Evolutionary conservation across 2,888 invertebrate genomes (phyloP).

Genomic region (Teleogryllus oceanicus): DNA sequence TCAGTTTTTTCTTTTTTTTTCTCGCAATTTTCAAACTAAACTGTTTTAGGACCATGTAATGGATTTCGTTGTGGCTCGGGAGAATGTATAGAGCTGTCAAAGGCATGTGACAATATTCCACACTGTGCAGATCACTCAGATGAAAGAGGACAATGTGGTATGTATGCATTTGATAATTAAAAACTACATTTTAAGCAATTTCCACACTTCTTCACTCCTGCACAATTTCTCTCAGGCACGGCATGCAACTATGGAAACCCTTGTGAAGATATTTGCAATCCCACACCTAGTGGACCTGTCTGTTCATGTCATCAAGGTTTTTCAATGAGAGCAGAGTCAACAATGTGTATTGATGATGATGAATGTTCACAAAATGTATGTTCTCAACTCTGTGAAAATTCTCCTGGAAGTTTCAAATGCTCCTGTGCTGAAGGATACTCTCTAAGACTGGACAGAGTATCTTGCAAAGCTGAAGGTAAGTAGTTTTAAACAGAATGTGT

Average conservation of each 20-base stretch:
- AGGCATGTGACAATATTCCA: constrained; percentile 60
- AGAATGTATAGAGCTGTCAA: constrained; percentile 60
- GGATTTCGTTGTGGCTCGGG: constrained; percentile 54
- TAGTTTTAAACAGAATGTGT: background rate
- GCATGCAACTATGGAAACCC: constrained; percentile 48
- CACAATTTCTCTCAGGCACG: background rate
- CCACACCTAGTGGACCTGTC: constrained; percentile 62
- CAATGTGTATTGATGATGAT: constrained; percentile 63
- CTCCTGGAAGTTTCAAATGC: constrained; percentile 56
- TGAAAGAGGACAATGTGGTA: constrained; percentile 63
- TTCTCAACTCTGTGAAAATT: constrained; percentile 62
- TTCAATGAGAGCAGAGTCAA: constrained; percentile 52
- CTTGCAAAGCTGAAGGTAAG: constrained; percentile 64
- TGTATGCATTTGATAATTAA: constrained; percentile 44
- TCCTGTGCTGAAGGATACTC: constrained; percentile 58
- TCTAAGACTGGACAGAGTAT: constrained; percentile 47
- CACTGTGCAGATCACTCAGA: constrained; percentile 70
- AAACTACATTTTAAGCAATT: background rate
- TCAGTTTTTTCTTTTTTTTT: too few relatives aligned
- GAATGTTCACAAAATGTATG: constrained; percentile 67
- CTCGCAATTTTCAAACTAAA: background rate
- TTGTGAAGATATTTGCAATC: constrained; percentile 58
- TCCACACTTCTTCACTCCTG: background rate
- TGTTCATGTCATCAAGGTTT: constrained; percentile 66
- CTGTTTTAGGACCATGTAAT: background rate